phyloP scores from a whole-genome alignment of 1,140 invertebrate species.

The Lepidurus couesii region DNA sequence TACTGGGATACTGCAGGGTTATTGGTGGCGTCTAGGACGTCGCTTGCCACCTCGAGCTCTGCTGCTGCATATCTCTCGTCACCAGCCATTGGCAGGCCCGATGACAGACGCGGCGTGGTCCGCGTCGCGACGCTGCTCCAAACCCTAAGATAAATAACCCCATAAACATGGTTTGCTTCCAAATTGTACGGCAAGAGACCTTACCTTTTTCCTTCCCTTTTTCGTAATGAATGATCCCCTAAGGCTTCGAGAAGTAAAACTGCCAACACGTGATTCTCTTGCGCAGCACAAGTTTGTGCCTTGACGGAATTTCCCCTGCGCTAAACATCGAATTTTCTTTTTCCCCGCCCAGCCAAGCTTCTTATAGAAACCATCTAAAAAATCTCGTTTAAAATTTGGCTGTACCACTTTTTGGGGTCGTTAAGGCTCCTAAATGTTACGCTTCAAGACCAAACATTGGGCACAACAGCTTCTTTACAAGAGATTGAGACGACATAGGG shows the following conservation, averaged over 20 bases:
- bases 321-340: no score
- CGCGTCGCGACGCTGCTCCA: conserved; percentile 10
- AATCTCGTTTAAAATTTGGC: no score
- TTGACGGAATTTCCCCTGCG: no score
- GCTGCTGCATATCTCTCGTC: conserved; percentile 13
- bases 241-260: conserved; percentile 10
- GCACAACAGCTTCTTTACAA: not conserved
- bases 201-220: not conserved
- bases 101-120: conserved; percentile 17
- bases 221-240: conserved; percentile 10
- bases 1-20: not conserved
- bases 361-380: no score
- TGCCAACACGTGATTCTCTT: not conserved
- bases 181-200: not conserved
- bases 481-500: not conserved
- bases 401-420: no score
- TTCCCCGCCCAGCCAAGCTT: no score
- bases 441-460: not conserved
- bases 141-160: conserved; percentile 13
- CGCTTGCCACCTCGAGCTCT: not conserved
- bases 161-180: conserved; percentile 22
- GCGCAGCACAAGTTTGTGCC: not conserved
- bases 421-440: not conserved
- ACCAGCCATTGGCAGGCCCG: conserved; percentile 12
- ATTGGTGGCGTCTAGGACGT: conserved; percentile 13